These are phyloP conservation scores for Luidia sarsii DNA, from an alignment of 53 echinoderm and acorn worm genomes.

Conservation along the genomic window DNA sequence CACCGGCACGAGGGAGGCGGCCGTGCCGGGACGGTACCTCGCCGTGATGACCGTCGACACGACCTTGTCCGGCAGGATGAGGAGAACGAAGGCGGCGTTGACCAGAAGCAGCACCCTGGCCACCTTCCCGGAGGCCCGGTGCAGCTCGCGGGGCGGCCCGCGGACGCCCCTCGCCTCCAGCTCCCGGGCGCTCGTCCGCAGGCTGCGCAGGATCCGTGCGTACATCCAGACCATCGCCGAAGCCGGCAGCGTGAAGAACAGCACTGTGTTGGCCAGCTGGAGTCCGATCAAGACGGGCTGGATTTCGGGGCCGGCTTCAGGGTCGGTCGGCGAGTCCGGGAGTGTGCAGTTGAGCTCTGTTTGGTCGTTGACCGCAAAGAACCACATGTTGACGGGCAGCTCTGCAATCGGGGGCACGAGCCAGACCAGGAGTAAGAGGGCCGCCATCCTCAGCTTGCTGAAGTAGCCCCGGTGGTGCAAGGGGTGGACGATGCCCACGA, in stretches of 20 bases:
- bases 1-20: background rate
- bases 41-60: background rate
- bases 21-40: background rate
- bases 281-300: too few species aligned
- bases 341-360: background rate
- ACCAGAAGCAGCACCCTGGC: background rate
- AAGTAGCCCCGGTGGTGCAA: background rate
- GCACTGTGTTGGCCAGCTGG: background rate
- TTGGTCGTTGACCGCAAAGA: background rate
- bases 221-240: conserved; percentile 6
- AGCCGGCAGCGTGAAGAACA: background rate
- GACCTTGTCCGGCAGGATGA: background rate
- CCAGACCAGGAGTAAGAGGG: background rate
- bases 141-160: background rate
- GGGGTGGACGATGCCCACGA: conserved; percentile 6
- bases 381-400: background rate
- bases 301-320: too few species aligned
- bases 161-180: background rate
- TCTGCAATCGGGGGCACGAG: background rate
- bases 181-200: background rate
- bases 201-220: background rate
- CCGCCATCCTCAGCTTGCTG: background rate
- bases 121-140: background rate
- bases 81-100: background rate
- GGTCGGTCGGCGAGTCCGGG: background rate